Base-by-base conservation (phyloP, 2,888 invertebrate species). In the Busseola fusca region DNA sequence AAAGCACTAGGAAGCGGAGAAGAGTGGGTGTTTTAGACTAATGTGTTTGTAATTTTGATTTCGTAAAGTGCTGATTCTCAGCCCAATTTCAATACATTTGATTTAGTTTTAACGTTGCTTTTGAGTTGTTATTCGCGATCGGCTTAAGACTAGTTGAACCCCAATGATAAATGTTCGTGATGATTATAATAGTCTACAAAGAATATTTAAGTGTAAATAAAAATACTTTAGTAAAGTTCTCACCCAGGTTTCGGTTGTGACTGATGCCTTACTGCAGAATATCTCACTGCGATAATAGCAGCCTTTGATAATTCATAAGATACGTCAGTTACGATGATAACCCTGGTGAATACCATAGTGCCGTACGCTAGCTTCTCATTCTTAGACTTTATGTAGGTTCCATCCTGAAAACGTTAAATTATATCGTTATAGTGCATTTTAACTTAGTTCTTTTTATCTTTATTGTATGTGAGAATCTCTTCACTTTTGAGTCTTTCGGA, bases 261-360 rank as follows among this genome's bases (percentile, higher is more conserved):
- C 93, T 99, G 99, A 72, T 97, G 96, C 58, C 99, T 96, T 0
- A 99, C 97, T 1, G 98, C 98, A 80, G 98, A 98, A 91, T 99
- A 99, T 82, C 99, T 96, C 3, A 98, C 97, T 0, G 99, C 98
- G 81, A 99, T 98, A 0, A 98, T 98, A 0, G 97, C 97, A 0
- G 98, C 98, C 89, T 97, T 97, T 25, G 97, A 96, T 71, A 99
- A 91, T 84, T 97, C 97, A 81, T 96, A 96, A 0, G 97, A 96
- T 45, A 97, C 96, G 88, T 98, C 98, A 42, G 96, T 96, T 6
- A 98, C 96, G 56, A 99, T 96, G 25, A 97, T 97, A 7, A 98
- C 98, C 64, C 99, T 96, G 0, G 99, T 98, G 90, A 98, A 98
- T 92, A 99, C 97, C 98, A 98, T 98, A 0, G 98, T 98, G 1